These are phyloP conservation scores for Girardinichthys multiradiatus DNA, from an alignment of 2,113 vertebrate species.

Conservation along the genomic window DNA sequence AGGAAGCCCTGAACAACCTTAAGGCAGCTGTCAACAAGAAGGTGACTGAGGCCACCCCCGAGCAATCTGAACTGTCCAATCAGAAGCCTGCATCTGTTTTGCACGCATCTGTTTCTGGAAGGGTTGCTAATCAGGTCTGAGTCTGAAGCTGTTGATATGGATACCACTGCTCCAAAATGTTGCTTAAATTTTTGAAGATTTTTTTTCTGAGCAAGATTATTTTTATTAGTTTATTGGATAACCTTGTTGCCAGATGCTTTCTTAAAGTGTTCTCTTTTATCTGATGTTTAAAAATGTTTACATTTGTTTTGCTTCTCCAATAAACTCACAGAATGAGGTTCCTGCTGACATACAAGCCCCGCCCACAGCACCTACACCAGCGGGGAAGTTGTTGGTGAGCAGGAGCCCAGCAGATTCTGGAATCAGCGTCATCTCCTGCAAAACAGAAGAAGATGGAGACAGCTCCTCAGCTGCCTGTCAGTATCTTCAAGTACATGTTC, in stretches of 20 bases:
- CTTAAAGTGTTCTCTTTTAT: background rate
- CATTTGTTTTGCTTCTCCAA: background rate
- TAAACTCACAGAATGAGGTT: conserved; percentile 12
- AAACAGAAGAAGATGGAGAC: conserved; percentile 10
- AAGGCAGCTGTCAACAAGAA: conserved; percentile 53
- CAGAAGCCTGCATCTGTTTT: conserved; percentile 6
- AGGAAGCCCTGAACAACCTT: conserved; percentile 15
- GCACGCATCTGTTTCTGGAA: background rate
- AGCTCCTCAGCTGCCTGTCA: conserved; percentile 3
- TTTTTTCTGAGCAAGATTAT: background rate
- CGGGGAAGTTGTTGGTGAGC: conserved; percentile 7
- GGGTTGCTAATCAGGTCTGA: conserved; percentile 17
- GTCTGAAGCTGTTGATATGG: background rate
- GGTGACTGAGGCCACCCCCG: conserved; percentile 35
- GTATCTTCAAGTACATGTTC: background rate
- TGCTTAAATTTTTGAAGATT: background rate
- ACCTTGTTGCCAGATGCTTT: too few species aligned
- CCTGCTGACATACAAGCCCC: conserved; percentile 32
- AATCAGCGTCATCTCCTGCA: conserved; percentile 72
- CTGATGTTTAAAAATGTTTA: background rate
- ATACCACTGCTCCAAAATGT: background rate
- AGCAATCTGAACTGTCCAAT: conserved; percentile 3
- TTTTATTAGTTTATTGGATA: background rate
- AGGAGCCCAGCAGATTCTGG: conserved; percentile 75
- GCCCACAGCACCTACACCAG: conserved; percentile 36